Conservation (phyloP, 2,888 invertebrate genomes). For the Coleophora deauratella region DNA sequence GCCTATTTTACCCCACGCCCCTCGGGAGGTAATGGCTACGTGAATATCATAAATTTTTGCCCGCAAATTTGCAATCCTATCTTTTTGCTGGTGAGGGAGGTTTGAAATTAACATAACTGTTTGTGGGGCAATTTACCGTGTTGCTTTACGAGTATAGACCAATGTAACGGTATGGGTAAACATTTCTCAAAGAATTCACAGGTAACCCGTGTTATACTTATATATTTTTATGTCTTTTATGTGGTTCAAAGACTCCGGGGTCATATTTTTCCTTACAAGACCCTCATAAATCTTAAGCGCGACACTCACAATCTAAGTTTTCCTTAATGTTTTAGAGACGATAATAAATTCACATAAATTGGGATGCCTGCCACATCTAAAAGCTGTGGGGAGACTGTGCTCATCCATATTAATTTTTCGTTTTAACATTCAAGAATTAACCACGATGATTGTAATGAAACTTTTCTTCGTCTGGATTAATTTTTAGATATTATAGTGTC, state of each 20-base stretch:
- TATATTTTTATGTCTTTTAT: background rate
- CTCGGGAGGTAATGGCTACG: constrained; percentile 52
- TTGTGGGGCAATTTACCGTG: constrained; percentile 55
- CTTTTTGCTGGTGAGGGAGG: constrained; percentile 62
- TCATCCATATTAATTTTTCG: constrained; percentile 24
- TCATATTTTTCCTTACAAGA: too few relatives aligned
- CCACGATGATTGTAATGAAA: constrained; percentile 36
- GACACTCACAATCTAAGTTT: too few relatives aligned
- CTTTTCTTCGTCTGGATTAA: constrained; percentile 48
- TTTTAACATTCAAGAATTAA: constrained; percentile 29
- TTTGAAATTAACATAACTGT: constrained; percentile 66
- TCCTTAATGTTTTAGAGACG: background rate
- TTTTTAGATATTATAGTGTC: constrained; percentile 67
- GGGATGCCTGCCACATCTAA: background rate
- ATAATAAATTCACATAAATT: constrained; percentile 11
- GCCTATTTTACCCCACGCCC: constrained; percentile 59
- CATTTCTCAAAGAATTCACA: too few relatives aligned
- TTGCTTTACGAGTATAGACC: constrained; percentile 50
- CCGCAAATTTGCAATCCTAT: constrained; percentile 74
- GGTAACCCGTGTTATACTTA: too few relatives aligned
- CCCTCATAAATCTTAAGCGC: too few relatives aligned
- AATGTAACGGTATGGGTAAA: background rate
- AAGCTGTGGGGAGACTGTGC: constrained; percentile 3
- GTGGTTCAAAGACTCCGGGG: background rate
- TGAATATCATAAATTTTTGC: constrained; percentile 65